Base-by-base conservation (phyloP, 2,888 invertebrate species). In the Dugesia japonica region DNA sequence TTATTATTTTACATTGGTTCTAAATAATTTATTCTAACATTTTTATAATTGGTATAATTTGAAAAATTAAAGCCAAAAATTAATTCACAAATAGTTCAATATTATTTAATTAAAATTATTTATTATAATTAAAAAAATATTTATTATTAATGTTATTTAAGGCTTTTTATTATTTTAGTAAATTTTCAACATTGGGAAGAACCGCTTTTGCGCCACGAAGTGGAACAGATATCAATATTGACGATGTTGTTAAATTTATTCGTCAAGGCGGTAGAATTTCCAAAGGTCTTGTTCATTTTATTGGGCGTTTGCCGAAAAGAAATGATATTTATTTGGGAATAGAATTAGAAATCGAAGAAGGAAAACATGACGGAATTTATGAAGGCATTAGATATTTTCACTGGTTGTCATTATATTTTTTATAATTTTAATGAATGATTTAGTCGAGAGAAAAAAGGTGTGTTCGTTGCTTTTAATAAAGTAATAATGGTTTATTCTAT, bases 391-490 rank as follows among this genome's bases (percentile, higher is more conserved):
- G 84, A 78, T 84, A 84, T 79, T 84, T 84, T 78, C 81, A 82
- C 79, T 82, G 84, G 84, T 84, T 80, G 81, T 81, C 79, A 71
- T 42, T 23, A 17, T 26, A 27, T 28, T 20, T 28, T 27, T 74
- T 78, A 1, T 7, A 31, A 13, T 72, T 13, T 15, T 28, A 13
- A n/a, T 4, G 4, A 28, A n/a, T 33, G 13, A 13, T 28, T 72
- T 28, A 31, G 72, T 72, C 72, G 7, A 13, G 28, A 82, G n/a
- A 84, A 81, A 80, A 83, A 83, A 79, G 84, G 84, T 26, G 84
- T 84, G 23, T 84, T 84, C 80, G 84, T 84, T 56, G 82, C 83
- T 28, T 84, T 83, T 79, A 83, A 83, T 80, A 84, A 84, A 79
- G 81, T 84, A 13, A 83, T 84, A 0, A 80, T 80, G 78, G 56